phyloP scores from a whole-genome alignment of 2,888 invertebrate genomes.

The Trichacis sp. region DNA sequence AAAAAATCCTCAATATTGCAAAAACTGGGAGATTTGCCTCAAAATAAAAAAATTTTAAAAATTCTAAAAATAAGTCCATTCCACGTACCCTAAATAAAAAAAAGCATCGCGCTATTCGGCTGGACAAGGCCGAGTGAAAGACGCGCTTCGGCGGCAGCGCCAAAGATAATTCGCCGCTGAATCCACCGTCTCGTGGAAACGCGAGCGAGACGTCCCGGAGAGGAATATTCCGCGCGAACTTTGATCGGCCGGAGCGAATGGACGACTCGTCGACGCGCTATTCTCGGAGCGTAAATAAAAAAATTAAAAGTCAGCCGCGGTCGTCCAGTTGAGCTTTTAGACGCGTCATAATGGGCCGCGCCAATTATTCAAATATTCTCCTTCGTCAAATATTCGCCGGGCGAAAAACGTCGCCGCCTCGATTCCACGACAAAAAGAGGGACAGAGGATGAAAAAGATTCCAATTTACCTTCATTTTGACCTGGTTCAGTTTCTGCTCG shows the following conservation, averaged over 20 bases:
- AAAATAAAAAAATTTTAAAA: too few species aligned
- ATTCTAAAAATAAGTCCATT: too few species aligned
- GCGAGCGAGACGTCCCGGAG: constrained; percentile 15
- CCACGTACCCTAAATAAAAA: too few species aligned
- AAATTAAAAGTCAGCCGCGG: constrained; percentile 49
- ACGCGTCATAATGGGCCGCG: constrained; percentile 31
- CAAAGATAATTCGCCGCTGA: neutral
- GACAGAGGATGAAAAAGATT: neutral
- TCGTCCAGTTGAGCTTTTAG: constrained; percentile 36
- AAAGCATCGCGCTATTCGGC: too few species aligned
- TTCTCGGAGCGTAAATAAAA: constrained; percentile 50
- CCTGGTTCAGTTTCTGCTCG: constrained; percentile 82
- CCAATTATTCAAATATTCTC: constrained; percentile 38
- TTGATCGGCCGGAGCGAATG: constrained; percentile 46
- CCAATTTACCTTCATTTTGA: constrained; percentile 2
- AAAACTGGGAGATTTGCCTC: too few species aligned
- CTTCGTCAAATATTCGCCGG: constrained; percentile 28
- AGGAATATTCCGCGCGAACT: constrained; percentile 57
- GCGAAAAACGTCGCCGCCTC: neutral
- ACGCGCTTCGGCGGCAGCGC: neutral
- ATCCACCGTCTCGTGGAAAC: constrained; percentile 6
- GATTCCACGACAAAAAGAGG: neutral
- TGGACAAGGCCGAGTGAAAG: constrained; percentile 12
- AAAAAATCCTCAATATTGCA: too few species aligned
- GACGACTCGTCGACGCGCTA: constrained; percentile 43